These are phyloP conservation scores for Cryptocephalus primarius DNA, from an alignment of 2,888 invertebrate species.

Conservation along the genomic window DNA sequence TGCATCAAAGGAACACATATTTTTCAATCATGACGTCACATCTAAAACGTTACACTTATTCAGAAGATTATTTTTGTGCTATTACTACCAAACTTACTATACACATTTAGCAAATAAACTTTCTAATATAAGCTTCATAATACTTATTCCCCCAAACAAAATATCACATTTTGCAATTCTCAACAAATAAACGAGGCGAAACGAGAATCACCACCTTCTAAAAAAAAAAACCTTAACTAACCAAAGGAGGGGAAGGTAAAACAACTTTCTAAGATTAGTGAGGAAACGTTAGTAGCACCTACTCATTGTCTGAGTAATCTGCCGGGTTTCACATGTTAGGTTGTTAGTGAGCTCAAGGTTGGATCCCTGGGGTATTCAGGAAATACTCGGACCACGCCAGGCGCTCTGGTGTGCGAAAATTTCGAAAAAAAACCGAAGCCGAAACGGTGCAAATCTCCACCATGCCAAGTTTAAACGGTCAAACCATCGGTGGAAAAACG, in stretches of 20 bases:
- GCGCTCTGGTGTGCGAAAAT: slow-evolving; percentile 27
- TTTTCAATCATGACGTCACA: not conserved
- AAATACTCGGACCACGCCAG: slow-evolving; percentile 36
- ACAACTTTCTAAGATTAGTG: not conserved
- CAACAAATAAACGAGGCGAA: not conserved
- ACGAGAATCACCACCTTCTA: not conserved
- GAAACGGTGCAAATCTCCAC: slow-evolving; percentile 11
- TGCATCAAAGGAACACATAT: not conserved
- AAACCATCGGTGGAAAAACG: slow-evolving; percentile 2
- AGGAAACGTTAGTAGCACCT: not conserved
- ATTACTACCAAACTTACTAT: not conserved
- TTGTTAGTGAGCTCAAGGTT: slow-evolving; percentile 21
- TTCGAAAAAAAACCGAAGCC: not conserved
- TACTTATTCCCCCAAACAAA: slow-evolving; percentile 1
- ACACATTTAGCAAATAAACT: slow-evolving; percentile 1
- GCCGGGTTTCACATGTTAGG: too few species aligned
- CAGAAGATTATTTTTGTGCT: not conserved
- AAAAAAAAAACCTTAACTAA: not conserved
- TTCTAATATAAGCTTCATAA: not conserved
- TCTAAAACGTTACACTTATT: not conserved
- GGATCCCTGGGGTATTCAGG: slow-evolving; percentile 32
- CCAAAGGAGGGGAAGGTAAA: not conserved
- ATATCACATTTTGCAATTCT: slow-evolving; percentile 4
- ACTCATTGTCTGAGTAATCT: slow-evolving; percentile 6
- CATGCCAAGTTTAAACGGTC: slow-evolving; percentile 2